Base-by-base conservation (phyloP, 1,140 invertebrate genomes). In the Nylanderia fulva region DNA sequence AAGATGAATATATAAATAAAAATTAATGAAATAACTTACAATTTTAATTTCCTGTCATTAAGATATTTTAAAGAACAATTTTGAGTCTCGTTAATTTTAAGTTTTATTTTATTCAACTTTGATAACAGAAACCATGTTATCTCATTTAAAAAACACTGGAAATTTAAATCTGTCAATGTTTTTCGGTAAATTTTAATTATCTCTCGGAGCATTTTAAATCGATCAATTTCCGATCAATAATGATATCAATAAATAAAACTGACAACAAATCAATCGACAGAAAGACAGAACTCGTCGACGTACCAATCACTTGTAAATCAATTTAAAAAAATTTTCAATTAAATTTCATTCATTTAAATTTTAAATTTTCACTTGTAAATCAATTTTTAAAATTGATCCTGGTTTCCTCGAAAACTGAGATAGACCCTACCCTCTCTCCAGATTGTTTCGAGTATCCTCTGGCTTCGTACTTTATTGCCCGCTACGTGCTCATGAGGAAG, bases 381-480 rank as follows among this genome's bases (percentile, higher is more conserved):
- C 88, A 91, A 87, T 83, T 84, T n/a, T 69, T 85, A 88, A 91
- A 90, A 90, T 91, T 85, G 87, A 91, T 90, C 80, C 36, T 21
- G 63, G 52, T 42, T 77, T 71, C 68, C 24, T 85, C 75, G 69
- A 58, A 66, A 77, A 45, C 15, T 63, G 45, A 86, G 69, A 84
- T 87, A 85, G 90, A 85, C 79, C 79, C 48, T 86, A 80, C 48
- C 82, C 82, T 75, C 56, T 64, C 61, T 69, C 83, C 27, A 87
- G 88, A 91, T 91, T 91, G 90, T 91, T 91, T 91, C 88, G 90
- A 88, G 74, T 84, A 87, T 89, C 82, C 71, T 86, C 63, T 89
- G 82, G 84, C 86, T 56, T 86, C 80, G 72, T 88, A 88, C 84
- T 91, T 91, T 91, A 91, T 91, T 88, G 83, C 87, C 84, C 33